A percentile compares a stretch with the other conserved stretches of the same genome.
phyloP scores from a whole-genome alignment of 2,888 invertebrate species.

The Taphrorychus bicolor region DNA sequence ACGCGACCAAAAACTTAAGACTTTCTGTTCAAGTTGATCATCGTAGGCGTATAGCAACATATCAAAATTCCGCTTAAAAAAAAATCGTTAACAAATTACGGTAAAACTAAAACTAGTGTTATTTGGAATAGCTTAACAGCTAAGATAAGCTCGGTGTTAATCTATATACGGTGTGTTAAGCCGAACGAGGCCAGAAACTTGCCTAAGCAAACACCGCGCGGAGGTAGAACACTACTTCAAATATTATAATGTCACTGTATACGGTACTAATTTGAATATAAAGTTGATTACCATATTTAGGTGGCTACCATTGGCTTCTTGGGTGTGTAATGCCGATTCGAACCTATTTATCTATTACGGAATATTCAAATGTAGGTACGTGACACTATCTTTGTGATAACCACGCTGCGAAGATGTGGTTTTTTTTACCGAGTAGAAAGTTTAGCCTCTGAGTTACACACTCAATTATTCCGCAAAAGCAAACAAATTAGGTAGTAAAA shows the following conservation, averaged over 20 bases:
- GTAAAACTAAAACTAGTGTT: no score
- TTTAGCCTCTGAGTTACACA: neutral
- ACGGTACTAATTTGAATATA: conserved; percentile 33
- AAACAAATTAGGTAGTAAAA: neutral
- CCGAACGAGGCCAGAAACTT: conserved; percentile 13
- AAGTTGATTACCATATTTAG: conserved; percentile 54
- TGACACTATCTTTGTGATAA: neutral
- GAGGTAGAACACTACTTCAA: conserved; percentile 11
- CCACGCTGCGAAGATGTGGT: neutral
- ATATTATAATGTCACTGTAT: conserved; percentile 18
- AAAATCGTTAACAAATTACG: no score
- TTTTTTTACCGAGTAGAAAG: neutral
- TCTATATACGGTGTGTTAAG: neutral
- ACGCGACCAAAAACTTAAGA: no score
- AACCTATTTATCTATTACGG: conserved; percentile 23
- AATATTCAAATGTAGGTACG: conserved; percentile 11
- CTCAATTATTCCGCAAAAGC: neutral
- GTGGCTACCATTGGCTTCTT: conserved; percentile 43
- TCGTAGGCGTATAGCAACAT: no score
- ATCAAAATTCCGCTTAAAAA: no score
- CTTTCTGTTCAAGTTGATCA: no score
- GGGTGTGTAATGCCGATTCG: conserved; percentile 24
- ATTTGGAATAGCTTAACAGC: no score
- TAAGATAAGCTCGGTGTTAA: no score
- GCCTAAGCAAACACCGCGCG: conserved; percentile 17